phyloP scores from a whole-genome alignment of 1,140 invertebrate species.

The Drosophila lini region DNA sequence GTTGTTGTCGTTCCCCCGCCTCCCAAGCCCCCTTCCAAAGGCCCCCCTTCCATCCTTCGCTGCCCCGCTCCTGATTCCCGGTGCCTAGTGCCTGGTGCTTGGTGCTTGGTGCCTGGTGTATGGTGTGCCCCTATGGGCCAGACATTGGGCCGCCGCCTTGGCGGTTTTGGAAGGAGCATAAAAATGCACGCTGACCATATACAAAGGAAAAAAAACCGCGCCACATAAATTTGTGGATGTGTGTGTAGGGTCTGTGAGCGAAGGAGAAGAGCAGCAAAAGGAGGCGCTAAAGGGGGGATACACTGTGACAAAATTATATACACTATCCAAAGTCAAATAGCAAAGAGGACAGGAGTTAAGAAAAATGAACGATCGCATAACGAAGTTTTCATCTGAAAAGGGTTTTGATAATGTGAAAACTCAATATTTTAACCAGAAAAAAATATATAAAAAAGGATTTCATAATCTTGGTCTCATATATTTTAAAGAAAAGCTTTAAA shows the following conservation, averaged over 20 bases:
- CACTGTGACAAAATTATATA: background rate
- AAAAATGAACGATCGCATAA: background rate
- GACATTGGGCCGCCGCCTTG: conserved; percentile 77
- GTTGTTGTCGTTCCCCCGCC: background rate
- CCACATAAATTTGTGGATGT: conserved; percentile 17
- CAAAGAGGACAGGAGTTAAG: too few relatives aligned
- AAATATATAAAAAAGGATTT: background rate
- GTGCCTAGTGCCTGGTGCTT: background rate
- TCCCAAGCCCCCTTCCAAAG: background rate
- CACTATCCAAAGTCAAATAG: background rate
- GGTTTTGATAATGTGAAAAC: background rate
- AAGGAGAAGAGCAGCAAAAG: conserved; percentile 4
- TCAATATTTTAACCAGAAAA: too few relatives aligned
- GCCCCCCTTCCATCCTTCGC: conserved; percentile 1
- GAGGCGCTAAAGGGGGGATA: conserved; percentile 5
- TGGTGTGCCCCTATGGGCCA: conserved; percentile 39
- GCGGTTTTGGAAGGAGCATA: conserved; percentile 63
- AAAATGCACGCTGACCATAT: conserved; percentile 64
- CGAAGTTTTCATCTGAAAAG: background rate
- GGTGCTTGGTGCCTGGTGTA: background rate
- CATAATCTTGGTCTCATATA: too few relatives aligned
- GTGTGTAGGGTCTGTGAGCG: background rate
- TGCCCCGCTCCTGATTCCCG: background rate
- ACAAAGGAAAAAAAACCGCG: conserved; percentile 36
- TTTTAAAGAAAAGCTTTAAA: background rate